Conservation (phyloP, 2,888 invertebrate genomes). For the Hirtodrosophila duncani region DNA sequence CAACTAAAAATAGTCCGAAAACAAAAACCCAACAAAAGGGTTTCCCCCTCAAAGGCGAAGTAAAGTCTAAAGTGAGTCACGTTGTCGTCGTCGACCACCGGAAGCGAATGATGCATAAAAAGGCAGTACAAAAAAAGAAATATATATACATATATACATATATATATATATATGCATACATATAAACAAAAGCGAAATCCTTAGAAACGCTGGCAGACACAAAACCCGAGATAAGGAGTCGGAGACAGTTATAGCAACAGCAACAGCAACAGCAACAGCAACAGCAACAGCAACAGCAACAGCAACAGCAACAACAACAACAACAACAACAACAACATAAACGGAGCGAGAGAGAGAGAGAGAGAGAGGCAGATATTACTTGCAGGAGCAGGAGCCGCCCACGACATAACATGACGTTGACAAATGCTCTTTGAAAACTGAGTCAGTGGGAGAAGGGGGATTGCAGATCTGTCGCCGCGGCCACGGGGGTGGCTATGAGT, state of each 20-base stretch:
- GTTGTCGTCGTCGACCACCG: constrained; percentile 50
- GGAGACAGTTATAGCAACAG: too few relatives aligned
- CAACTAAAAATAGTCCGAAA: constrained; percentile 37
- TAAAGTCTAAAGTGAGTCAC: constrained; percentile 49
- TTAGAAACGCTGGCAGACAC: constrained; percentile 34
- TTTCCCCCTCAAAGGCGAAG: constrained; percentile 31
- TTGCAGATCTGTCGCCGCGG: constrained; percentile 5
- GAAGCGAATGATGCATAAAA: constrained; percentile 66
- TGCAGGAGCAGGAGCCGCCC: constrained; percentile 35
- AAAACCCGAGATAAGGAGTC: constrained; percentile 22
- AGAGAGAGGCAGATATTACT: too few relatives aligned
- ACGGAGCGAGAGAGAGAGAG: constrained; percentile 15
- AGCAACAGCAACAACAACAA: too few relatives aligned
- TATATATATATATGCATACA: too few relatives aligned
- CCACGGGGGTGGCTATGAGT: constrained; percentile 17
- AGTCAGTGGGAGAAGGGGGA: constrained; percentile 9
- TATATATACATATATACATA: constrained; percentile 13
- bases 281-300: too few relatives aligned
- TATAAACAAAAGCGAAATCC: constrained; percentile 44
- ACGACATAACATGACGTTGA: constrained; percentile 55
- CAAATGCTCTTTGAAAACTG: constrained; percentile 47
- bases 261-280: too few relatives aligned
- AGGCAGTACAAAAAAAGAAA: constrained; percentile 33
- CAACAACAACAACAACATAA: too few relatives aligned
- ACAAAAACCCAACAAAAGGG: constrained; percentile 21